Evolutionary conservation across 1,140 invertebrate species (phyloP).

Genomic region (Pentalonia nigronervosa): DNA sequence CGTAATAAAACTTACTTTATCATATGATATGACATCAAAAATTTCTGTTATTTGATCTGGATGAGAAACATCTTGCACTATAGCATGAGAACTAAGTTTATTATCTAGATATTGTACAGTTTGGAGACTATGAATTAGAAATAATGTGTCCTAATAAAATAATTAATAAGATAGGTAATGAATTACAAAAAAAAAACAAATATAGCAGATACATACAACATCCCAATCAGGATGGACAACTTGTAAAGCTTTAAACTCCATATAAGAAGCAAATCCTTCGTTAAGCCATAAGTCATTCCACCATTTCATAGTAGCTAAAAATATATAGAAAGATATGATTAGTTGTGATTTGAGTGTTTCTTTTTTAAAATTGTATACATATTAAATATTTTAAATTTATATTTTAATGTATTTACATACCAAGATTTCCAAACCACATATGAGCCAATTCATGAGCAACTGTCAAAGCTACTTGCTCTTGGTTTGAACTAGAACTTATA

Average conservation of each 20-base stretch:
- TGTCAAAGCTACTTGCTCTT: conserved; percentile 80
- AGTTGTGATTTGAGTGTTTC: background rate
- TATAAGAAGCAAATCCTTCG: conserved; percentile 89
- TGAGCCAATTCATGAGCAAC: conserved; percentile 92
- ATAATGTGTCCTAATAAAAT: conserved; percentile 59
- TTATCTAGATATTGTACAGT: conserved; percentile 79
- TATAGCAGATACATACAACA: conserved; percentile 70
- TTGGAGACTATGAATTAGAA: conserved; percentile 67
- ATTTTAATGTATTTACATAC: conserved; percentile 65
- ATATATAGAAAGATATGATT: conserved; percentile 18
- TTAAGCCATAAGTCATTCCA: conserved; percentile 94
- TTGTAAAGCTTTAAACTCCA: conserved; percentile 81
- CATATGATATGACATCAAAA: conserved; percentile 92
- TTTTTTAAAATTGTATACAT: background rate
- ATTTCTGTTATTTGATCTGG: conserved; percentile 91
- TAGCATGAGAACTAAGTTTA: conserved; percentile 85
- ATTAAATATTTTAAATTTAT: background rate
- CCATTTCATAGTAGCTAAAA: conserved; percentile 85
- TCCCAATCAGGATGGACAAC: conserved; percentile 81
- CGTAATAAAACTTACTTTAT: conserved; percentile 74
- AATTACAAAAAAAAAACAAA: background rate
- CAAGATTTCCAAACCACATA: conserved; percentile 89
- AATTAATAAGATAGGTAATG: background rate
- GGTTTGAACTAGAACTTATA: conserved; percentile 76
- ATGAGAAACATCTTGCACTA: conserved; percentile 81